phyloP scores from a whole-genome alignment of 2,797 vertebrate genomes.

The Chaetodon trifasciatus region DNA sequence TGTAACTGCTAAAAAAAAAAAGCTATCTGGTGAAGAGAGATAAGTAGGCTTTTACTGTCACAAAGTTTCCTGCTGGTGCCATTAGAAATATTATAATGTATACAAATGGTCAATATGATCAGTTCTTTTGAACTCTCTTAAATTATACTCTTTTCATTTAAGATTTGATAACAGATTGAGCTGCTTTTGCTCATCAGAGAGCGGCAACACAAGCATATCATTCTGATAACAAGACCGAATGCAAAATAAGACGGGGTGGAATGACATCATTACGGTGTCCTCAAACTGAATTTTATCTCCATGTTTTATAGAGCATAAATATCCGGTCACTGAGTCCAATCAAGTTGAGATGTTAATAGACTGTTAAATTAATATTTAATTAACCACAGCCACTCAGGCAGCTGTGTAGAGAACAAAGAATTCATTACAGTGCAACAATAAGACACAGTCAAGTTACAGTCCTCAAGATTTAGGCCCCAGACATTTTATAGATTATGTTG shows the following conservation, averaged over 20 bases:
- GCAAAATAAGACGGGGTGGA: background rate
- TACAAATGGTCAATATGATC: background rate
- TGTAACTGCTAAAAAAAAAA: background rate
- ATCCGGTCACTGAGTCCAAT: conserved; percentile 69
- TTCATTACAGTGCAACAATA: conserved; percentile 17
- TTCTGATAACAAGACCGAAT: background rate
- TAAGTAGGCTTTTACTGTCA: background rate
- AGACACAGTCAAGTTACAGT: conserved; percentile 9
- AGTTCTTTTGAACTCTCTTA: background rate
- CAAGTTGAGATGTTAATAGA: conserved; percentile 59
- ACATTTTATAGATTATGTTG: background rate
- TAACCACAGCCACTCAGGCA: conserved; percentile 31
- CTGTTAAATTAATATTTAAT: conserved; percentile 74
- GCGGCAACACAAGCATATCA: too few species aligned
- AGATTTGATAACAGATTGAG: background rate
- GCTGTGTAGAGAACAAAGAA: conserved; percentile 16
- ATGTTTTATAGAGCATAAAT: conserved; percentile 71
- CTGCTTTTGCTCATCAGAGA: too few species aligned
- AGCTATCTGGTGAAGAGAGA: background rate
- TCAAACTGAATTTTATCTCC: conserved; percentile 28
- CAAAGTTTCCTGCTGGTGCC: background rate
- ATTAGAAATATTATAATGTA: background rate
- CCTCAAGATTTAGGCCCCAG: background rate
- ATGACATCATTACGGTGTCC: conserved; percentile 3
- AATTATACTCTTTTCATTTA: background rate